These are phyloP conservation scores for Cebus imitator DNA, from an alignment of 2,113 vertebrate species.

Conservation along the genomic window DNA sequence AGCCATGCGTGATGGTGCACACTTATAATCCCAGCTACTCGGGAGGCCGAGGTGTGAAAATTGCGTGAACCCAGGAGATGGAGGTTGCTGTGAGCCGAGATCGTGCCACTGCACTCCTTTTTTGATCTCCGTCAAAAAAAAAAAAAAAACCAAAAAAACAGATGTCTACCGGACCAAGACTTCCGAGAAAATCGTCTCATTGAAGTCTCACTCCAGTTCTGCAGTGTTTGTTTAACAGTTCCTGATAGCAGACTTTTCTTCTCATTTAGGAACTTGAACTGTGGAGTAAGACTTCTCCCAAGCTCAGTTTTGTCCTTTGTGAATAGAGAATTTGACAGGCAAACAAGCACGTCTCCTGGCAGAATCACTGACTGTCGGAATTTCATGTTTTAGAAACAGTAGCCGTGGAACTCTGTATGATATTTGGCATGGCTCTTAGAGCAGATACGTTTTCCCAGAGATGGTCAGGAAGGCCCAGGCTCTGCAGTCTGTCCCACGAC, in stretches of 20 bases:
- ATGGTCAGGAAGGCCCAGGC: not conserved
- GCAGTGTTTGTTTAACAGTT: not conserved
- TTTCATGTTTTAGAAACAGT: not conserved
- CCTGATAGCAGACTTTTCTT: not conserved
- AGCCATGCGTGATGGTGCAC: too few relatives aligned
- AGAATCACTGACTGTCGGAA: fast-evolving
- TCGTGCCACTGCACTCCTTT: too few relatives aligned
- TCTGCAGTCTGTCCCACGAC: not conserved
- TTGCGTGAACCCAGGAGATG: too few relatives aligned
- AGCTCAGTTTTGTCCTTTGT: not conserved
- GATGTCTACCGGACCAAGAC: too few relatives aligned
- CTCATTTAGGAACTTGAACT: too few relatives aligned
- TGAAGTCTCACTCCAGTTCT: not conserved
- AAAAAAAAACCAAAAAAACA: too few relatives aligned
- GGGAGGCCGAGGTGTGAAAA: too few relatives aligned
- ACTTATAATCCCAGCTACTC: too few relatives aligned
- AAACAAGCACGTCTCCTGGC: not conserved
- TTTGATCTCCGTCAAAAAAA: too few relatives aligned
- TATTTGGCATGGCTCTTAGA: not conserved
- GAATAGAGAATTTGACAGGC: not conserved
- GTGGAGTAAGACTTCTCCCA: too few relatives aligned
- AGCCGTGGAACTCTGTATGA: fast-evolving
- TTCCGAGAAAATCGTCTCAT: not conserved
- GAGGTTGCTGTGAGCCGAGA: too few relatives aligned
- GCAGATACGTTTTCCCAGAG: not conserved